phyloP scores from a whole-genome alignment of 2,888 invertebrate genomes.

The Drosophila lutescens region DNA sequence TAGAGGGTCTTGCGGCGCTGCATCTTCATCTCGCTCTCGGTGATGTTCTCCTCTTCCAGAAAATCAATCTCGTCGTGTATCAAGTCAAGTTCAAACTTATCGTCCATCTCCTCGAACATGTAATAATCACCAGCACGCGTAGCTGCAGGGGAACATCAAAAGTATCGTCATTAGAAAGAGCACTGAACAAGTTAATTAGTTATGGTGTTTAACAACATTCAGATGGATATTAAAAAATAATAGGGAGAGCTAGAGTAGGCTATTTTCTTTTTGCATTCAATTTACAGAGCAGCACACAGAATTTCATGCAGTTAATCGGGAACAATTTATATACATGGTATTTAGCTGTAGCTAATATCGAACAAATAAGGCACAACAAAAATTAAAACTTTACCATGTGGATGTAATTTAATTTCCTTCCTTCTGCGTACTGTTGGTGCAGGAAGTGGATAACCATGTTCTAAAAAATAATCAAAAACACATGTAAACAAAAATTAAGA shows the following conservation, averaged over 20 bases:
- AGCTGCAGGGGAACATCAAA: conserved; percentile 86
- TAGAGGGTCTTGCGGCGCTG: conserved; percentile 82
- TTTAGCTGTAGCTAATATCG: conserved; percentile 23
- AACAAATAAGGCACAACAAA: conserved; percentile 66
- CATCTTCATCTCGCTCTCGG: conserved; percentile 83
- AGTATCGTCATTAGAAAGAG: conserved; percentile 18
- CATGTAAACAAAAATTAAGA: conserved; percentile 53
- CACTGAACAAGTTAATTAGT: not conserved
- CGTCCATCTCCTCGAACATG: conserved; percentile 98
- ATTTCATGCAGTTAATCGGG: conserved; percentile 57
- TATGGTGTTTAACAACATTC: conserved; percentile 53
- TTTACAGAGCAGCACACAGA: conserved; percentile 54
- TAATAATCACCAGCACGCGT: conserved; percentile 99
- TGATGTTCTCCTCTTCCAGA: conserved; percentile 81
- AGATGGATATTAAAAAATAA: conserved; percentile 47
- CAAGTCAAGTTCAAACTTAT: conserved; percentile 89
- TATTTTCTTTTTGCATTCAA: conserved; percentile 24
- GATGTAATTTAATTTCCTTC: conserved; percentile 84
- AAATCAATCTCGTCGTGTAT: conserved; percentile 87
- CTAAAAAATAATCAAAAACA: conserved; percentile 79
- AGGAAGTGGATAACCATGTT: conserved; percentile 83
- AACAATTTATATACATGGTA: conserved; percentile 30
- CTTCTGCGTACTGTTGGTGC: conserved; percentile 83
- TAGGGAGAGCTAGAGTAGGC: conserved; percentile 8
- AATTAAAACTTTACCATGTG: conserved; percentile 82